Percentiles rank a stretch among this genome's conserved stretches.
phyloP scores from a whole-genome alignment of 2,113 vertebrate genomes.

The Prunella fulvescens region DNA sequence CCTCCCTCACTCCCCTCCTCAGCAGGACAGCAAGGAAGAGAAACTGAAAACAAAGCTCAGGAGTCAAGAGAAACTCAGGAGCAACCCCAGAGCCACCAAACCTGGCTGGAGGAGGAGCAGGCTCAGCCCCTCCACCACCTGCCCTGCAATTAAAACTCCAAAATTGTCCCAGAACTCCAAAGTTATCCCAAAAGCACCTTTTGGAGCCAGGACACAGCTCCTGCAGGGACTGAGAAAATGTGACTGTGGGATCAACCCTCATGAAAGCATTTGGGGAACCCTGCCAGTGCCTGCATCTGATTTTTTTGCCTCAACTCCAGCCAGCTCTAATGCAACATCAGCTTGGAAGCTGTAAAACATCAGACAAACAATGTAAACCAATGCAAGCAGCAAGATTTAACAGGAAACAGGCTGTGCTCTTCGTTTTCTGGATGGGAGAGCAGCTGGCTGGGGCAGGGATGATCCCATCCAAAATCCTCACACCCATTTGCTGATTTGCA shows the following conservation, averaged over 20 bases:
- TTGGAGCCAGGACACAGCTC: not conserved
- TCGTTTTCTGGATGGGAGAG: not conserved
- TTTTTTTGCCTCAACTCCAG: constrained; percentile 9
- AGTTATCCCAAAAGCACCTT: not conserved
- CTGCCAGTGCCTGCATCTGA: constrained; percentile 36
- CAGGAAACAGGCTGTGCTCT: constrained; percentile 14
- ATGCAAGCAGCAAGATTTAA: not conserved
- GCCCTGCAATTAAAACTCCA: not conserved
- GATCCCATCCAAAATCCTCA: not conserved
- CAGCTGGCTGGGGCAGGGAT: not conserved
- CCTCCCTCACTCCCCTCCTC: not conserved
- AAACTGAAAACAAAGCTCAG: not conserved
- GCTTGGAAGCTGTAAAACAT: constrained; percentile 14
- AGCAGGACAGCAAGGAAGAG: not conserved
- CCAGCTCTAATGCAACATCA: constrained; percentile 8
- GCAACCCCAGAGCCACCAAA: not conserved
- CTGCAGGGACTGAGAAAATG: not conserved
- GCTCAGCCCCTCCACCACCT: not conserved
- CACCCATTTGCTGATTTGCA: not conserved
- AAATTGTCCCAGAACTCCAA: not conserved
- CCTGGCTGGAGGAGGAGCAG: not conserved
- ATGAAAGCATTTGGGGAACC: not conserved
- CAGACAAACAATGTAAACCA: constrained; percentile 18
- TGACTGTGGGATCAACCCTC: not conserved
- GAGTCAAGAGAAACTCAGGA: not conserved